Conservation (phyloP, 1,140 invertebrate species). For the Sarcophaga peregrina region DNA sequence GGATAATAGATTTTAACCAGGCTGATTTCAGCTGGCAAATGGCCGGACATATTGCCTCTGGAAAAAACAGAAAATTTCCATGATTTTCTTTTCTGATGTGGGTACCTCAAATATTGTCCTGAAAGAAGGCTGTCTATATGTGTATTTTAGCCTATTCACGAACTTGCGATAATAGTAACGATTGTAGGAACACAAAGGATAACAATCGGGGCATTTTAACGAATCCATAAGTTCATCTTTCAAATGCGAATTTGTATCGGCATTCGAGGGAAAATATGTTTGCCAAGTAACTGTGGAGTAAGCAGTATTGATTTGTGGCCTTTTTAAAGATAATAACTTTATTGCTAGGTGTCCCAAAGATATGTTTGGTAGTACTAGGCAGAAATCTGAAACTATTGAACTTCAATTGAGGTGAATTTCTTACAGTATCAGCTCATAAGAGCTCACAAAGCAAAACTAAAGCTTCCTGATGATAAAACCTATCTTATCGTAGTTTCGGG, state of each 20-base stretch:
- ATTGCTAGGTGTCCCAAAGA: too few species aligned
- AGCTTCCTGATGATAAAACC: too few species aligned
- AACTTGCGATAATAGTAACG: slow-evolving; percentile 23
- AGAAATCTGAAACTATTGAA: too few species aligned
- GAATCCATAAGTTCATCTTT: slow-evolving; percentile 12
- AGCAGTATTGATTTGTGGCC: too few species aligned
- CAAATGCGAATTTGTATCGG: neutral
- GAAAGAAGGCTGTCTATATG: neutral
- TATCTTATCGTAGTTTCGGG: too few species aligned
- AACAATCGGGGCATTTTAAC: slow-evolving; percentile 20
- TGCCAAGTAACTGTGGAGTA: slow-evolving; percentile 21
- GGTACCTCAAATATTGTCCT: slow-evolving; percentile 11
- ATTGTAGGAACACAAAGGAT: slow-evolving; percentile 28
- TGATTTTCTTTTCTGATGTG: too few species aligned
- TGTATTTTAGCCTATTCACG: neutral
- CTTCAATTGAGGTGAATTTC: too few species aligned
- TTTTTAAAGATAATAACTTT: too few species aligned
- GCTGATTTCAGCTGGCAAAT: neutral
- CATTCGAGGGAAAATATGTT: neutral
- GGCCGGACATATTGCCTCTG: neutral
- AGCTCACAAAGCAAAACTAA: too few species aligned
- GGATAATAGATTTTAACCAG: slow-evolving; percentile 40
- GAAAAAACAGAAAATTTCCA: neutral
- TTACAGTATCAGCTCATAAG: too few species aligned
- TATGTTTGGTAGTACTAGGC: too few species aligned